Evolutionary conservation across 2,888 invertebrate genomes (phyloP).

Genomic region (Ornithoptera alexandrae): DNA sequence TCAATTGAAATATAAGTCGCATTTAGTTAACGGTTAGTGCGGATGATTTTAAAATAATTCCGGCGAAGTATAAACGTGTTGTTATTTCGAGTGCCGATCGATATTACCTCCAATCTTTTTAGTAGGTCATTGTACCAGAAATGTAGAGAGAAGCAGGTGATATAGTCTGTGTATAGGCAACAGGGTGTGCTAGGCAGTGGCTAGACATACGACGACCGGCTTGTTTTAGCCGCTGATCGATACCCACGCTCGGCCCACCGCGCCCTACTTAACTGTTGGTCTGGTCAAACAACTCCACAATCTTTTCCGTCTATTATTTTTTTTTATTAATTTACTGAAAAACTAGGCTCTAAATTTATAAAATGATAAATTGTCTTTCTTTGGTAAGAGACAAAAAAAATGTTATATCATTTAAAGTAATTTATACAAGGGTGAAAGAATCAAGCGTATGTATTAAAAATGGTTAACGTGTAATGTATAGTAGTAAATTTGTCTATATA

Average conservation of each 20-base stretch:
- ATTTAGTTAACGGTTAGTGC: not conserved
- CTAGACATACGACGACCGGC: constrained; percentile 63
- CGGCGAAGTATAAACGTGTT: not conserved
- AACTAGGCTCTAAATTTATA: not conserved
- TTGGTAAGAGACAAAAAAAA: not conserved
- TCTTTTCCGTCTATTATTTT: constrained; percentile 45
- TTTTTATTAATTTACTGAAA: not conserved
- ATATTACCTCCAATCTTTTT: constrained; percentile 57
- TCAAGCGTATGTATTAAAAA: too few species aligned
- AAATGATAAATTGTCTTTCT: not conserved
- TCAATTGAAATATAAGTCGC: not conserved
- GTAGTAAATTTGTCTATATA: too few species aligned
- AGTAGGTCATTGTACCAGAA: constrained; percentile 69
- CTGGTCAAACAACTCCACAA: constrained; percentile 63
- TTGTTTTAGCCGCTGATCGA: constrained; percentile 75
- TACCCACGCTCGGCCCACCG: constrained; percentile 60
- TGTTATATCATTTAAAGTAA: not conserved
- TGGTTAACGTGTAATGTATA: too few species aligned
- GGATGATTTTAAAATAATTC: not conserved
- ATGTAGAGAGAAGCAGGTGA: constrained; percentile 54
- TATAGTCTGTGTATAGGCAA: constrained; percentile 51
- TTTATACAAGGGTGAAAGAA: not conserved
- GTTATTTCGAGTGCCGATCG: constrained; percentile 36
- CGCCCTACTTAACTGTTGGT: constrained; percentile 67
- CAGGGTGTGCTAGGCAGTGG: constrained; percentile 52